Conservation (phyloP, 2,113 vertebrate genomes). For the Trogon surrucura region DNA sequence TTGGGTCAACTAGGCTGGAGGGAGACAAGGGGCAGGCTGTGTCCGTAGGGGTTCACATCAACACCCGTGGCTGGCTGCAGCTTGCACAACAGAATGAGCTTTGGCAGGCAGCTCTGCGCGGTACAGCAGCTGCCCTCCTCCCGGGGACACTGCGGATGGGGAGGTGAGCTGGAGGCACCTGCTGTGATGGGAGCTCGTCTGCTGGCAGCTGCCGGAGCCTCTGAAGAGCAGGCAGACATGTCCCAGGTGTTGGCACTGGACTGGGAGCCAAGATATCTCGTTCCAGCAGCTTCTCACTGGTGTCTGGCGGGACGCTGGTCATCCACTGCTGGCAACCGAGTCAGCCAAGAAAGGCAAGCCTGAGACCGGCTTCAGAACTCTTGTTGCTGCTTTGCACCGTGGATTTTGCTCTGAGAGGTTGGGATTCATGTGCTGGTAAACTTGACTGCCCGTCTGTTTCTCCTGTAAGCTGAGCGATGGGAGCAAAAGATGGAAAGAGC, state of each 20-base stretch:
- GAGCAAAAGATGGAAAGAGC: not conserved
- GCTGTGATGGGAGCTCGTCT: not conserved
- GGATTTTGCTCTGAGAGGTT: not conserved
- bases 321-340: not conserved
- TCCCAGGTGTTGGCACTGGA: not conserved
- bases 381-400: not conserved
- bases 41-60: not conserved
- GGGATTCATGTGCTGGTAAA: not conserved
- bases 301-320: not conserved
- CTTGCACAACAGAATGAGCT: not conserved
- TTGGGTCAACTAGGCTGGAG: not conserved
- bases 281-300: not conserved
- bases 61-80: not conserved
- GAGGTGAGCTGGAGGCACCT: not conserved
- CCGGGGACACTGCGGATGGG: not conserved
- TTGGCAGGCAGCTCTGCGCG: not conserved
- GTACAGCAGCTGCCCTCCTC: not conserved
- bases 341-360: not conserved
- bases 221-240: not conserved
- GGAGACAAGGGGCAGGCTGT: not conserved
- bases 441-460: not conserved
- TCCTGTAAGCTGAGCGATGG: fast-evolving
- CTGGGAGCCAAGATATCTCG: not conserved
- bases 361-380: not conserved
- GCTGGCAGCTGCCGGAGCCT: not conserved